phyloP scores from a whole-genome alignment of 2,888 invertebrate genomes.

The Cheilosia scutellata region DNA sequence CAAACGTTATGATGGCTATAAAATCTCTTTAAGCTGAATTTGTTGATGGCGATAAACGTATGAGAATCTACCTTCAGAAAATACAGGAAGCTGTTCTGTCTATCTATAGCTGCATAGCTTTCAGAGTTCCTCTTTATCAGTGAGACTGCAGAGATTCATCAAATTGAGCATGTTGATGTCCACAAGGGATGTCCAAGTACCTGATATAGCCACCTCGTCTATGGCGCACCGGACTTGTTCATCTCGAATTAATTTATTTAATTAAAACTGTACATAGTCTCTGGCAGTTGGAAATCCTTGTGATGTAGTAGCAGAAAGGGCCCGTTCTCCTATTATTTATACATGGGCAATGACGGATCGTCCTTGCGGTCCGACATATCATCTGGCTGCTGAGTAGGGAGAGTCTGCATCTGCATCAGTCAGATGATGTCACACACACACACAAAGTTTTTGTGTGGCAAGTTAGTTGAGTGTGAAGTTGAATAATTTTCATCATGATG shows the following conservation, averaged over 20 bases:
- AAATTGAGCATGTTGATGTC: slow-evolving; percentile 68
- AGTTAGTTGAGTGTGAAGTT: slow-evolving; percentile 69
- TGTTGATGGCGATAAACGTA: slow-evolving; percentile 51
- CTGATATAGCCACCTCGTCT: slow-evolving; percentile 41
- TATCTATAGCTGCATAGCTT: neutral
- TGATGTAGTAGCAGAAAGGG: slow-evolving; percentile 3
- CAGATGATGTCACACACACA: slow-evolving; percentile 57
- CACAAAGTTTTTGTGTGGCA: slow-evolving; percentile 50
- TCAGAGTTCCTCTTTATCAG: slow-evolving; percentile 46
- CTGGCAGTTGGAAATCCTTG: slow-evolving; percentile 40
- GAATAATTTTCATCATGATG: slow-evolving; percentile 62
- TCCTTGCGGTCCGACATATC: slow-evolving; percentile 52
- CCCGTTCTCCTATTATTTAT: slow-evolving; percentile 1
- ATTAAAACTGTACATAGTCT: slow-evolving; percentile 69
- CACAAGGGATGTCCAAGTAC: slow-evolving; percentile 40
- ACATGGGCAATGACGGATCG: slow-evolving; percentile 51
- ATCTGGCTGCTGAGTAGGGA: slow-evolving; percentile 12
- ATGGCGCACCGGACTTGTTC: slow-evolving; percentile 35
- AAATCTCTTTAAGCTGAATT: slow-evolving; percentile 53
- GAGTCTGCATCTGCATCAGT: slow-evolving; percentile 3
- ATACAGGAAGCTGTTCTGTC: slow-evolving; percentile 7
- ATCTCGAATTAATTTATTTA: slow-evolving; percentile 73
- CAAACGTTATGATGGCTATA: slow-evolving; percentile 23
- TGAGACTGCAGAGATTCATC: slow-evolving; percentile 62
- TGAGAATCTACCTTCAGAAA: slow-evolving; percentile 28